Base-by-base conservation (phyloP, 2,113 vertebrate species). In the Spheniscus mendiculus region DNA sequence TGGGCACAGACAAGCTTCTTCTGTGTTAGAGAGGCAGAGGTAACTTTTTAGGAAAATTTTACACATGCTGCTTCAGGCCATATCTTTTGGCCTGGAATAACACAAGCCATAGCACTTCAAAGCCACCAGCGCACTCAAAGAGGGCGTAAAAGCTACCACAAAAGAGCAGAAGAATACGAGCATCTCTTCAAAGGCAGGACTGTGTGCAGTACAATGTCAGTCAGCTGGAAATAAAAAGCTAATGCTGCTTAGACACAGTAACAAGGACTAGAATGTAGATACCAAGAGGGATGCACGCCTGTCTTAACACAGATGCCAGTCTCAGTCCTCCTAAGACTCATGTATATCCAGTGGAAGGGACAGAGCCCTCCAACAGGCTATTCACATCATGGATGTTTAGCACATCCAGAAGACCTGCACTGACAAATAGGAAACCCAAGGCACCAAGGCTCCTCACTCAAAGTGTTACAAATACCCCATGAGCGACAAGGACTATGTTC, bases 41-140 rank as follows among this genome's bases (percentile, higher is more conserved):
- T 79, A 91, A 30, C 56, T 22, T 81, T 90, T 76, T 27, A 77
- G 89, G 96, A 96, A 97, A 91, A 49, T 85, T 72, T 94, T 89
- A 86, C 73, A 38, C 65, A 17, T 9, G 45, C 40, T 89, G 87
- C 69, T 83, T 56, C 58, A 69, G 82, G 93, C 77, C 59, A 2
- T 55, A 79, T 83, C 73, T 93, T 96, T 93, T 84, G 62, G 83
- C 45, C 81, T 89, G 66, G 29, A 96, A 82, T 25, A 66, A 40
- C 36, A 13, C 15, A 76, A 71, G 2, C 69, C 58, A 34, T 30
- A 85, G 58, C 77, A 76, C 73, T 94, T 93, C 87, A 96, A 93
- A 95, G 79, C 40, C 49, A 72, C 36, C 52, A 83, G 27, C 30
- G 15, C 0, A 9, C 71, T 91, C 69, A 61, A 42, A 89, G 52